Percentiles rank a stretch among this genome's conserved stretches.
phyloP scores from a whole-genome alignment of 2,888 invertebrate genomes.

The Rutpela maculata region DNA sequence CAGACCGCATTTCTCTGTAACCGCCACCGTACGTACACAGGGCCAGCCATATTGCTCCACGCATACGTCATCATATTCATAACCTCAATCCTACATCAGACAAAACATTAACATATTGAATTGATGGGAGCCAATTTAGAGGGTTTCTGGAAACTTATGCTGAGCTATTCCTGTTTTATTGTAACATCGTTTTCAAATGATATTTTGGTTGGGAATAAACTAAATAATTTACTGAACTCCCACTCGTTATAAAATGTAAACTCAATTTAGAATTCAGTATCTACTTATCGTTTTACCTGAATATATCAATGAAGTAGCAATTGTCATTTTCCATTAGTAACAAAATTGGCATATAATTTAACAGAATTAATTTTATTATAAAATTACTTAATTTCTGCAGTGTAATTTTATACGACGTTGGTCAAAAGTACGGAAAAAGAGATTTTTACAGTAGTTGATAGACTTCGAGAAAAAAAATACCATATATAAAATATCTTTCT shows the following conservation, averaged over 20 bases:
- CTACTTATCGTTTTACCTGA: too few species aligned
- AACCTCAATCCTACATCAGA: constrained; percentile 59
- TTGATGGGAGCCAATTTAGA: constrained; percentile 35
- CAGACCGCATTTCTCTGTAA: constrained; percentile 69
- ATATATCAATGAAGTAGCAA: too few species aligned
- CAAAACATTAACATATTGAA: constrained; percentile 52
- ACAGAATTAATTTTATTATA: too few species aligned
- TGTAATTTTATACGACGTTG: too few species aligned
- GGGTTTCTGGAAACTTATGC: constrained; percentile 33
- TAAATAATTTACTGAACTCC: background rate
- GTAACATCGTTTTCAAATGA: background rate
- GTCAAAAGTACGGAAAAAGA: too few species aligned
- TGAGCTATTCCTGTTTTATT: constrained; percentile 13
- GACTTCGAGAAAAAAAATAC: too few species aligned
- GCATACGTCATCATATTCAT: constrained; percentile 67
- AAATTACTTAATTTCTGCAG: too few species aligned
- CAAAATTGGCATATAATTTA: background rate
- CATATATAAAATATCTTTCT: too few species aligned
- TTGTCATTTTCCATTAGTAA: background rate
- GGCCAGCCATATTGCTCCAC: constrained; percentile 72
- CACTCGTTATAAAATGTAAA: too few species aligned
- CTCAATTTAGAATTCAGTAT: too few species aligned
- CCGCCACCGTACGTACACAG: constrained; percentile 49
- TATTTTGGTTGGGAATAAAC: background rate
- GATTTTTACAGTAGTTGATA: too few species aligned